Conservation (phyloP, 2,888 invertebrate species). For the Polymixis lichenea region DNA sequence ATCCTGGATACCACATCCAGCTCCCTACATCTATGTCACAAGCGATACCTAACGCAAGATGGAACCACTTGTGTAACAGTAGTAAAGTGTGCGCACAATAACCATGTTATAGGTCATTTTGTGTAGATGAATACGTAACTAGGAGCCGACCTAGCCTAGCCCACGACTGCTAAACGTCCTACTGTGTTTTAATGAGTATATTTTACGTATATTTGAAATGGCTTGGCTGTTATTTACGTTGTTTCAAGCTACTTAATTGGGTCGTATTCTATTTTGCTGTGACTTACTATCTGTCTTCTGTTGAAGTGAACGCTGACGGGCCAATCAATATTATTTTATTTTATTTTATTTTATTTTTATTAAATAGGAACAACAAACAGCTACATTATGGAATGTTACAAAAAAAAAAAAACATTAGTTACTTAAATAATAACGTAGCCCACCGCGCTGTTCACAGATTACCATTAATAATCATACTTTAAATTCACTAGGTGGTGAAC, state of each 20-base stretch:
- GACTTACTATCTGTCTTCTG: not conserved
- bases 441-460: slow-evolving; percentile 3
- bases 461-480: not conserved
- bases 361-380: no score
- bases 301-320: not conserved
- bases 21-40: slow-evolving; percentile 32
- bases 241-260: not conserved
- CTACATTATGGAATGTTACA: no score
- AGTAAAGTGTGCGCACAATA: slow-evolving; percentile 82
- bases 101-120: slow-evolving; percentile 83
- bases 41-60: slow-evolving; percentile 76
- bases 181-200: slow-evolving; percentile 53
- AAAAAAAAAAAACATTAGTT: no score
- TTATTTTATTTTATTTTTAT: no score
- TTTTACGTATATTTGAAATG: slow-evolving; percentile 9
- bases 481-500: not conserved
- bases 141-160: slow-evolving; percentile 66
- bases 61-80: slow-evolving; percentile 84
- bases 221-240: not conserved
- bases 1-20: slow-evolving; percentile 65
- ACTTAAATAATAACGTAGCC: not conserved
- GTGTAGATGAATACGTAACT: slow-evolving; percentile 82
- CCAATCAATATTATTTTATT: not conserved
- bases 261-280: not conserved
- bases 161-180: slow-evolving; percentile 39